phyloP scores from a whole-genome alignment of 23 tunicate genomes.

The Ascidia mentula region DNA sequence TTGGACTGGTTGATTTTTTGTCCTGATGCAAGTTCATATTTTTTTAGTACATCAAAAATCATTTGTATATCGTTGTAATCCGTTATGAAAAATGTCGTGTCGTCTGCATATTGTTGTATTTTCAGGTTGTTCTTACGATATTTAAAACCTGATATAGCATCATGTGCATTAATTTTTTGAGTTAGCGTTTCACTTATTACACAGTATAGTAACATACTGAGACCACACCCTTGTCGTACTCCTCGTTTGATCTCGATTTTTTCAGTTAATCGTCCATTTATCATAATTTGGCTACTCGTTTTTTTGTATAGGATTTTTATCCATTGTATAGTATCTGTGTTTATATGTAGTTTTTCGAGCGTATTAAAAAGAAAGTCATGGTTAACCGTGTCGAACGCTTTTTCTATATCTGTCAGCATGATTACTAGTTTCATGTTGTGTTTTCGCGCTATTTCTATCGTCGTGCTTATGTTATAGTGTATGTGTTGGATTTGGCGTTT shows the following conservation, averaged over 20 bases:
- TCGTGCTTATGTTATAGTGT: neutral
- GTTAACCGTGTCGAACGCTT: conserved; percentile 1
- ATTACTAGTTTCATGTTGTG: too few relatives aligned
- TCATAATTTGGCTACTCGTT: neutral
- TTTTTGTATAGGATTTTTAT: conserved; percentile 8
- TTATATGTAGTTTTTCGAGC: neutral
- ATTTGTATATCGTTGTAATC: neutral
- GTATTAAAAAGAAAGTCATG: conserved; percentile 1
- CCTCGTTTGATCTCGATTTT: conserved; percentile 14
- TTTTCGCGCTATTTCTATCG: neutral
- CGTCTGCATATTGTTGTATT: conserved; percentile 41
- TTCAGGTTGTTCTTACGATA: conserved; percentile 5
- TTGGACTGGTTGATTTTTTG: conserved; percentile 25
- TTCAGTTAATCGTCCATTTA: conserved; percentile 4
- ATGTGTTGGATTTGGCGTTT: neutral
- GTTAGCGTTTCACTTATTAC: conserved; percentile 8
- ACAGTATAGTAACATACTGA: conserved; percentile 24
- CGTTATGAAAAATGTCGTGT: conserved; percentile 1
- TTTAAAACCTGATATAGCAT: conserved; percentile 2
- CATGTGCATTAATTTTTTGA: neutral
- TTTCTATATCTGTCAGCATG: neutral
- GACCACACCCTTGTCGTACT: conserved; percentile 39
- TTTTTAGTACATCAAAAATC: neutral
- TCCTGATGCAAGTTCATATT: conserved; percentile 15
- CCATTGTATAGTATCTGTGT: neutral